Conservation (phyloP, 1,140 invertebrate species). For the Drosophila simulans region DNA sequence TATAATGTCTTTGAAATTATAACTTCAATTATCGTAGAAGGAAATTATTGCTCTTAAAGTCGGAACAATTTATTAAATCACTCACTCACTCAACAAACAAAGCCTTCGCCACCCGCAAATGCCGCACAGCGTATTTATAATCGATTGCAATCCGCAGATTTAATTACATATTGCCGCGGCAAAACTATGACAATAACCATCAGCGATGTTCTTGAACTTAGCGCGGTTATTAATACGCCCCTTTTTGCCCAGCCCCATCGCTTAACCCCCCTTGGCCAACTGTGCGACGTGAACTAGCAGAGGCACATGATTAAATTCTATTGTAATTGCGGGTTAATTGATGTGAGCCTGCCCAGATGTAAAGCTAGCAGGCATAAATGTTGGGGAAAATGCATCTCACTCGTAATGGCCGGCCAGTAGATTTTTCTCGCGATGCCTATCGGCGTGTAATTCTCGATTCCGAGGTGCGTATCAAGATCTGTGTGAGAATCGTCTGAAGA, state of each 20-base stretch:
- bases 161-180: constrained; percentile 45
- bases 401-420: constrained; percentile 45
- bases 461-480: constrained; percentile 24
- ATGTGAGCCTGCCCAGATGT: constrained; percentile 51
- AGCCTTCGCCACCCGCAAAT: constrained; percentile 23
- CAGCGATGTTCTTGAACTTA: constrained; percentile 64
- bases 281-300: constrained; percentile 5
- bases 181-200: constrained; percentile 74
- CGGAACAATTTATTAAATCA: constrained; percentile 17
- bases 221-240: constrained; percentile 49
- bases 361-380: constrained; percentile 12
- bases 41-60: constrained; percentile 4
- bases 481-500: constrained; percentile 54
- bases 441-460: constrained; percentile 43
- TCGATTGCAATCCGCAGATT: constrained; percentile 49
- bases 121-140: constrained; percentile 32
- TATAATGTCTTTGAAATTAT: neutral
- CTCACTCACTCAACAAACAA: constrained; percentile 9
- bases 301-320: constrained; percentile 46
- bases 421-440: constrained; percentile 47
- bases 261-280: constrained; percentile 42
- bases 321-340: constrained; percentile 70
- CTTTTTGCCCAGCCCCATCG: constrained; percentile 42
- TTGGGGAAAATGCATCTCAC: constrained; percentile 45
- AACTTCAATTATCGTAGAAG: neutral